phyloP scores from a whole-genome alignment of 2,113 vertebrate species.

The Regulus satrapa region DNA sequence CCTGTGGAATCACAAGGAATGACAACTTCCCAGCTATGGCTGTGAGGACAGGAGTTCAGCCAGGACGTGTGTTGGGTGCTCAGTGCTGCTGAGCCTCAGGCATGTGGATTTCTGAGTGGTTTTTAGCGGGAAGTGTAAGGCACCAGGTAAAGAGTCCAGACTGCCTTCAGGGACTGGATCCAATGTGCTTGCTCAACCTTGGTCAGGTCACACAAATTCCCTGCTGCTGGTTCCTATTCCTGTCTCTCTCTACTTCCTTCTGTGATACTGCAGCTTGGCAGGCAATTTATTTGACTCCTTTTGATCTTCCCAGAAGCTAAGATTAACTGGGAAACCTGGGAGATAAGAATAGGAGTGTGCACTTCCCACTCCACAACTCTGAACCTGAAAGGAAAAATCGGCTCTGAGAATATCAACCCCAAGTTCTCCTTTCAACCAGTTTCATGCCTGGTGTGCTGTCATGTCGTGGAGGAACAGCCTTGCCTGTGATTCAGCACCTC shows the following conservation, averaged over 20 bases:
- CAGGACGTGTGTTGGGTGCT: accelerated
- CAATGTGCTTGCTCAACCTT: neutral
- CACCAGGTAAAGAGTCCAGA: neutral
- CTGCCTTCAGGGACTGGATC: neutral
- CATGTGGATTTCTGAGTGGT: accelerated
- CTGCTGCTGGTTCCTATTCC: neutral
- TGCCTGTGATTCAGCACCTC: neutral
- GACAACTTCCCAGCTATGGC: accelerated
- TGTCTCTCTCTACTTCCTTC: neutral
- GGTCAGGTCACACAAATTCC: neutral
- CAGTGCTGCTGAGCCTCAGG: neutral
- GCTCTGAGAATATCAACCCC: neutral
- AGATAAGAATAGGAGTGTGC: neutral
- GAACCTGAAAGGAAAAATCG: neutral
- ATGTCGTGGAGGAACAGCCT: accelerated
- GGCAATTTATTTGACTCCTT: neutral
- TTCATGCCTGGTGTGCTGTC: neutral
- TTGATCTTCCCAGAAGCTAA: neutral
- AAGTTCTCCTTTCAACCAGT: neutral
- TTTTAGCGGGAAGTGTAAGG: accelerated
- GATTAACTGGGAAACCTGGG: neutral
- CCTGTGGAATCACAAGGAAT: neutral
- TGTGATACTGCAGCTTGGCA: neutral
- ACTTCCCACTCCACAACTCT: neutral
- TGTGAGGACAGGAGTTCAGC: accelerated